Evolutionary conservation across 2,888 invertebrate genomes (phyloP), one percentile per base, ranked within the genome.

Genomic region (Theretra japonica): DNA sequence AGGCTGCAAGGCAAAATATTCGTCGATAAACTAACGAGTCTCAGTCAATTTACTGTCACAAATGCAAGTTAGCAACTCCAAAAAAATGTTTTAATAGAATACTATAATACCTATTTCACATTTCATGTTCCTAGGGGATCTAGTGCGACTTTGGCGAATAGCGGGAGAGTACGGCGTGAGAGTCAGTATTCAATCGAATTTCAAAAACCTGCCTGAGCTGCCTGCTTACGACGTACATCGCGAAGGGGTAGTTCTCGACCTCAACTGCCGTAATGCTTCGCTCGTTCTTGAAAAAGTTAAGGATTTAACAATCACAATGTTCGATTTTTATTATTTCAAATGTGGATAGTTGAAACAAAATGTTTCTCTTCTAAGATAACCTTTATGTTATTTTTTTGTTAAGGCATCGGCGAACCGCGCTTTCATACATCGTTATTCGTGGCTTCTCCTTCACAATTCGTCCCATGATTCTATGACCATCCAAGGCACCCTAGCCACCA

Each of bases 391-490:
- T 21, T 6, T 56, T 53, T 41, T 60, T 28, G n/a, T 48, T 3
- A 75, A 93, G 93, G 92, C 91, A 3, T 92, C 93, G 0, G 59
- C 70, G 1, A 81, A 77, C 11, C 88, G 91, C 3, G 89, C 88
- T 1, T 91, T 93, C 75, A 88, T 86, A 73, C 83, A 83, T 33
- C 89, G 90, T 0, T 82, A 90, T 80, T 82, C 90, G 0, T 93
- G 93, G 93, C 84, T 93, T 7, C 76, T 93, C 6, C 76, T 92
- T 1, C 80, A 88, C 73, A 76, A 85, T 59, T 74, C 81, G 1
- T 56, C 79, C 0, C 77, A 80, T 60, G 85, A 88, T 69, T 58
- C 74, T 0, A 75, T 82, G 1, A 41, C 72, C 11, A 41, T 88
- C 3, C 82, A 84, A 4, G 72, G 74, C 0, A 68, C 77, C 2